A percentile compares a stretch with the other conserved stretches of the same genome.
phyloP scores from a whole-genome alignment of 2,888 invertebrate genomes.

The Plutella xylostella region DNA sequence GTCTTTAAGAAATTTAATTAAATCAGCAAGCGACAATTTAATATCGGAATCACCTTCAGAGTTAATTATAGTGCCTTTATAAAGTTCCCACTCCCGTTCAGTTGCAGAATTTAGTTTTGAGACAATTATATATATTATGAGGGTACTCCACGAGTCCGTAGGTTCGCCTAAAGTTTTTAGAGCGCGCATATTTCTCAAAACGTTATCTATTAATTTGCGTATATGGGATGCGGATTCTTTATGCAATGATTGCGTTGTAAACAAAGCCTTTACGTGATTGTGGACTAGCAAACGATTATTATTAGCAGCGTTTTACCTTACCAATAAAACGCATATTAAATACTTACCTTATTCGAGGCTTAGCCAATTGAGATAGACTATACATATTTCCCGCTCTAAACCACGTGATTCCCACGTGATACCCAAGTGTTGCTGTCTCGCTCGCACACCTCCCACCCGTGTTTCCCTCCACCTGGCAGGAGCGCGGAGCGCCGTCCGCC shows the following conservation, averaged over 20 bases:
- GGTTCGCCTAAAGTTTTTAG: constrained; percentile 16
- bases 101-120: constrained; percentile 13
- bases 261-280: background rate
- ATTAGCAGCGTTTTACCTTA: too few species aligned
- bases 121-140: constrained; percentile 15
- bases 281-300: constrained; percentile 1
- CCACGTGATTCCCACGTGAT: too few species aligned
- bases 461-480: too few species aligned
- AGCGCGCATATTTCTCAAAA: constrained; percentile 17
- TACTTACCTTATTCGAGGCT: too few species aligned
- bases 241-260: background rate
- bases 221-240: too few species aligned
- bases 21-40: constrained; percentile 9
- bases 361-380: too few species aligned
- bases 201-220: constrained; percentile 14
- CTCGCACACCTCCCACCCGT: too few species aligned
- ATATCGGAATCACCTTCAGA: background rate
- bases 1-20: constrained; percentile 9
- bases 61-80: constrained; percentile 5
- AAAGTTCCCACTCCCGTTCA: constrained; percentile 17
- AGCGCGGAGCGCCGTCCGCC: too few species aligned
- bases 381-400: too few species aligned
- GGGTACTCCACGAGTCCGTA: constrained; percentile 14
- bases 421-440: too few species aligned
- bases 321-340: too few species aligned